These are phyloP conservation scores for Molanna angustata DNA, from an alignment of 2,888 invertebrate genomes.

Conservation along the genomic window DNA sequence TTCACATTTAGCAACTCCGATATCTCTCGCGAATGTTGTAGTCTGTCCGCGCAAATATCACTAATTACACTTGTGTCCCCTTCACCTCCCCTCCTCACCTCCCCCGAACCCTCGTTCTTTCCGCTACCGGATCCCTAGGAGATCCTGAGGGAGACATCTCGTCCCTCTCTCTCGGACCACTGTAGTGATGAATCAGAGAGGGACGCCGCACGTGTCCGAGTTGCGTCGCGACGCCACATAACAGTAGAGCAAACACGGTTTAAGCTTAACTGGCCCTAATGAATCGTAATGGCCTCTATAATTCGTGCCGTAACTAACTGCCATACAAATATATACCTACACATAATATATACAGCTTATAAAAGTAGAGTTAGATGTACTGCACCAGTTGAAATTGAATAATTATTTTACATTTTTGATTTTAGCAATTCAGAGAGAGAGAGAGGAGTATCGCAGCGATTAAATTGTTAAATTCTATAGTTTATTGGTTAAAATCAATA, in stretches of 20 bases:
- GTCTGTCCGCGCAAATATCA: slow-evolving; percentile 32
- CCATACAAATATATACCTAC: slow-evolving; percentile 38
- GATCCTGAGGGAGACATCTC: not conserved
- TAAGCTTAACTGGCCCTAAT: slow-evolving; percentile 61
- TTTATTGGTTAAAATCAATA: no score
- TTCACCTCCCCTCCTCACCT: slow-evolving; percentile 7
- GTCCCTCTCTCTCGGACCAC: not conserved
- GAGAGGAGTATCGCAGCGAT: no score
- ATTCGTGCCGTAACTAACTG: slow-evolving; percentile 60
- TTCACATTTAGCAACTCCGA: not conserved
- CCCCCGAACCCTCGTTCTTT: not conserved
- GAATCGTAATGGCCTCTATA: slow-evolving; percentile 61
- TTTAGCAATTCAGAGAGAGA: no score
- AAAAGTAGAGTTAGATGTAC: no score
- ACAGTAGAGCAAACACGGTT: slow-evolving; percentile 51
- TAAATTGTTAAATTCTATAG: no score
- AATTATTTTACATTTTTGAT: no score
- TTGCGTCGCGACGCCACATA: slow-evolving; percentile 11
- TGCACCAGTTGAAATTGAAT: no score
- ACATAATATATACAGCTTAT: not conserved
- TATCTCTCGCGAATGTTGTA: slow-evolving; percentile 18
- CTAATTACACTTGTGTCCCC: slow-evolving; percentile 33
- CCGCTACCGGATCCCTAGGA: not conserved
- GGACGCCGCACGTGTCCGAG: not conserved
- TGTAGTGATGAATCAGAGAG: not conserved